Percentiles rank a stretch among this genome's conserved stretches.
Conservation (phyloP, 2,113 vertebrate genomes). For the Coturnix japonica region DNA sequence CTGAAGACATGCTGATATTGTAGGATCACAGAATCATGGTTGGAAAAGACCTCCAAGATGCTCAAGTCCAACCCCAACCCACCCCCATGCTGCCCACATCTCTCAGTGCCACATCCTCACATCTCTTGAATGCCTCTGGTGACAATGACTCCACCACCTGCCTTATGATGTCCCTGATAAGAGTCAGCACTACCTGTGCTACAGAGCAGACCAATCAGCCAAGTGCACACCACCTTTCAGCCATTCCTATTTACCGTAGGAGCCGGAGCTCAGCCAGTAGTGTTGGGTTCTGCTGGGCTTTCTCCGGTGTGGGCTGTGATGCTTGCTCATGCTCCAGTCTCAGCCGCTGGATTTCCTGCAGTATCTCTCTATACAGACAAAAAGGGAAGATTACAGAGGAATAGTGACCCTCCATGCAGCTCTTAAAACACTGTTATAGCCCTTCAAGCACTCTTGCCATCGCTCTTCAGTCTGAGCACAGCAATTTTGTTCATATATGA, state of each 20-base stretch:
- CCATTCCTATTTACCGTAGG: slow-evolving; percentile 78
- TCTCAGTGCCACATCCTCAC: too few relatives aligned
- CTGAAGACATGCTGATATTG: accelerated
- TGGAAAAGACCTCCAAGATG: too few relatives aligned
- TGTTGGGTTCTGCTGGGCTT: slow-evolving; percentile 95
- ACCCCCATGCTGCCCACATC: too few relatives aligned
- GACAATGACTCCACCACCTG: too few relatives aligned
- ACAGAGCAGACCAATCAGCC: not conserved
- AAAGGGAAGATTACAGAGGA: not conserved
- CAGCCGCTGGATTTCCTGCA: slow-evolving; percentile 94
- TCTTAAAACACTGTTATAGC: accelerated
- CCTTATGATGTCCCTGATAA: too few relatives aligned
- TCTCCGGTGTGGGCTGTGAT: slow-evolving; percentile 93
- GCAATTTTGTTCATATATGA: accelerated
- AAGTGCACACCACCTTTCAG: accelerated
- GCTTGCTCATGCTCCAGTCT: slow-evolving; percentile 94
- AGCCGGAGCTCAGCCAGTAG: slow-evolving; percentile 91
- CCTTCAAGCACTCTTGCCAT: accelerated
- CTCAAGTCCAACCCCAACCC: too few relatives aligned
- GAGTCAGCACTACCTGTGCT: not conserved
- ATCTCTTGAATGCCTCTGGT: too few relatives aligned
- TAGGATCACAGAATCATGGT: too few relatives aligned
- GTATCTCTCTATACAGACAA: slow-evolving; percentile 84
- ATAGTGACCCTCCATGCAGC: accelerated
- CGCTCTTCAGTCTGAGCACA: not conserved